Evolutionary conservation across 37 sponge, comb jelly and placozoan species (phyloP).

Genomic region (Agelas oroides): DNA sequence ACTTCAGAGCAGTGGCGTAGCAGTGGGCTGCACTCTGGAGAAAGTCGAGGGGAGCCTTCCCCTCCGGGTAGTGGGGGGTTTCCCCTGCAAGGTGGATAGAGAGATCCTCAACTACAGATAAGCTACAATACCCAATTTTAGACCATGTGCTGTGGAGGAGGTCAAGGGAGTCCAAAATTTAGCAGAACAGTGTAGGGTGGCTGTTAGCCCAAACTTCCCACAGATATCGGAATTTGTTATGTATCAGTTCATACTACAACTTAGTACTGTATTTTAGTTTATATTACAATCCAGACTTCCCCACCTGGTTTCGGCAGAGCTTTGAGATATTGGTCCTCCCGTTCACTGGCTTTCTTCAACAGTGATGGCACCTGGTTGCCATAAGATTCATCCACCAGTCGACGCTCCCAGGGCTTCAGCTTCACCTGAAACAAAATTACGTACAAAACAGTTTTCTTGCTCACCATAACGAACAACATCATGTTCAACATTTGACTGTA

Average conservation of each 20-base stretch:
- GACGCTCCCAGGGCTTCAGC: slow-evolving; percentile 64
- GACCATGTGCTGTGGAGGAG: background rate
- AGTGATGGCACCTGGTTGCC: slow-evolving; percentile 49
- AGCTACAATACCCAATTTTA: background rate
- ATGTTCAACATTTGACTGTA: too few species aligned
- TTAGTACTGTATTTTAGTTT: too few species aligned
- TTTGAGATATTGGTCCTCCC: slow-evolving; percentile 57
- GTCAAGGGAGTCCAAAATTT: background rate
- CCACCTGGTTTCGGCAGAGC: slow-evolving; percentile 59
- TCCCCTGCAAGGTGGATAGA: slow-evolving; percentile 4
- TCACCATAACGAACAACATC: too few species aligned
- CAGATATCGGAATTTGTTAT: too few species aligned
- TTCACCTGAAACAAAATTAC: slow-evolving; percentile 49
- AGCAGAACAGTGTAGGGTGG: too few species aligned
- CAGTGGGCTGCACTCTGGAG: slow-evolving; percentile 53
- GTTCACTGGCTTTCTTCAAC: slow-evolving; percentile 59
- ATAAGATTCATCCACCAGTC: slow-evolving; percentile 51
- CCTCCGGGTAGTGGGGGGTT: slow-evolving; percentile 5
- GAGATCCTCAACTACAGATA: background rate
- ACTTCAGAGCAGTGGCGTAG: slow-evolving; percentile 85
- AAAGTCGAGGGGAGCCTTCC: slow-evolving; percentile 30
- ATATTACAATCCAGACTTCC: too few species aligned
- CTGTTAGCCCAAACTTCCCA: too few species aligned
- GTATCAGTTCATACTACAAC: too few species aligned
- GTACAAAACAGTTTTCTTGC: too few species aligned